A percentile compares a stretch with the other conserved stretches of the same genome.
Evolutionary conservation across 2,113 vertebrate genomes (phyloP).

Genomic region (Piliocolobus tephrosceles): DNA sequence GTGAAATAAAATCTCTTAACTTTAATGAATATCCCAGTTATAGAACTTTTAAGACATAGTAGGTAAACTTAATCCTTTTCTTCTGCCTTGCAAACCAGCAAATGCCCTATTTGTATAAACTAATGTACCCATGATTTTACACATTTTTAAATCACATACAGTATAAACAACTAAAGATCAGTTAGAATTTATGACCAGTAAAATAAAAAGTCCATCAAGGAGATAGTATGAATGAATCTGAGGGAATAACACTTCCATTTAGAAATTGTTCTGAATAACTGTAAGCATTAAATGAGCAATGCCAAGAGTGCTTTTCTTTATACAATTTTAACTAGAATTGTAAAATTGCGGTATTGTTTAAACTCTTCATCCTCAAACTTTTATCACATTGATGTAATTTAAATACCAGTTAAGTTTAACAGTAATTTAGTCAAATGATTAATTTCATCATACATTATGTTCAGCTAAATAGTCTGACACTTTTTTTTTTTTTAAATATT

Average conservation of each 20-base stretch:
- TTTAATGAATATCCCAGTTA: neutral
- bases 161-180: neutral
- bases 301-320: neutral
- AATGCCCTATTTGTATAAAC: neutral
- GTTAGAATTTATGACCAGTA: neutral
- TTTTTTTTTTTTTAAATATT: neutral
- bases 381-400: neutral
- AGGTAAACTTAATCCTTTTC: neutral
- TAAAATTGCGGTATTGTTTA: neutral
- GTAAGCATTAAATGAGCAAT: neutral
- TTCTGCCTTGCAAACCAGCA: conserved; percentile 8
- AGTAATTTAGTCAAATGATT: neutral
- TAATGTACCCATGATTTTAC: neutral
- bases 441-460: conserved; percentile 6
- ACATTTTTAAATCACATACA: conserved; percentile 18
- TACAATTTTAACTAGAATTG: conserved; percentile 17
- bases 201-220: neutral
- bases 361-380: neutral
- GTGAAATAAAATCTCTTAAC: neutral
- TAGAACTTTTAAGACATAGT: neutral
- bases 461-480: neutral
- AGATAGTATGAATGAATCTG: neutral
- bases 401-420: neutral
- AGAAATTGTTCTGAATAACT: conserved; percentile 19
- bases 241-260: neutral